Evolutionary conservation across 2,113 vertebrate genomes (phyloP).

Genomic region (Salminus brasiliensis): DNA sequence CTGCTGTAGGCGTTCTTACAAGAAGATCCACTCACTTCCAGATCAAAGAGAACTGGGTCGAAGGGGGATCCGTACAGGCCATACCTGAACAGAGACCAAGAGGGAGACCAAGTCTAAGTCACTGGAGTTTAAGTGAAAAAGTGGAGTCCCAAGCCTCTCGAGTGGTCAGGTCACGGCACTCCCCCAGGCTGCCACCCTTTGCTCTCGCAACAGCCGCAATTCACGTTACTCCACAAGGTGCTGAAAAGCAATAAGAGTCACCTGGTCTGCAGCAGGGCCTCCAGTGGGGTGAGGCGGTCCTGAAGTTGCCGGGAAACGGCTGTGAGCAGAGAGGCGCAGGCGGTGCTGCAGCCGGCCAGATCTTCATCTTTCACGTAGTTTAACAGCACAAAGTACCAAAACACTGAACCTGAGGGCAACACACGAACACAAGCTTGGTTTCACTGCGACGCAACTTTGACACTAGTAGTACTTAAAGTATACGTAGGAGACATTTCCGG

Average conservation of each 20-base stretch:
- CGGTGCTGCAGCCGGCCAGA: slow-evolving; percentile 91
- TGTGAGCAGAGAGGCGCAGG: slow-evolving; percentile 91
- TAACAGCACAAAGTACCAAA: slow-evolving; percentile 97
- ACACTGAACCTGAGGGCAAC: slow-evolving; percentile 86
- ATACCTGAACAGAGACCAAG: slow-evolving; percentile 77
- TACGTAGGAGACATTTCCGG: background rate
- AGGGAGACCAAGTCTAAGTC: background rate
- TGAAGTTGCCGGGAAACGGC: slow-evolving; percentile 93
- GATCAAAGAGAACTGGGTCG: slow-evolving; percentile 97
- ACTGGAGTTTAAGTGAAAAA: too few relatives aligned
- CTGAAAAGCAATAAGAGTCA: too few relatives aligned
- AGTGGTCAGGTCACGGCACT: too few relatives aligned
- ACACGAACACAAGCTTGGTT: background rate
- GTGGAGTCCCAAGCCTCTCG: too few relatives aligned
- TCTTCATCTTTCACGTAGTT: slow-evolving; percentile 99
- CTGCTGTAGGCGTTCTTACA: slow-evolving; percentile 96
- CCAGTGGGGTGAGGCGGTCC: slow-evolving; percentile 93
- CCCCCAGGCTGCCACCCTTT: too few relatives aligned
- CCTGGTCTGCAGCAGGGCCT: slow-evolving; percentile 96
- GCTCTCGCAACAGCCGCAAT: too few relatives aligned
- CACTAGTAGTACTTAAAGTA: background rate
- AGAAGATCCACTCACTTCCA: slow-evolving; percentile 97
- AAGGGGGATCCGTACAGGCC: slow-evolving; percentile 98
- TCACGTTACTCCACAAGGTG: too few relatives aligned
- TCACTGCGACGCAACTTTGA: background rate